phyloP scores from a whole-genome alignment of 2,797 vertebrate species.

The Taeniopygia guttata region DNA sequence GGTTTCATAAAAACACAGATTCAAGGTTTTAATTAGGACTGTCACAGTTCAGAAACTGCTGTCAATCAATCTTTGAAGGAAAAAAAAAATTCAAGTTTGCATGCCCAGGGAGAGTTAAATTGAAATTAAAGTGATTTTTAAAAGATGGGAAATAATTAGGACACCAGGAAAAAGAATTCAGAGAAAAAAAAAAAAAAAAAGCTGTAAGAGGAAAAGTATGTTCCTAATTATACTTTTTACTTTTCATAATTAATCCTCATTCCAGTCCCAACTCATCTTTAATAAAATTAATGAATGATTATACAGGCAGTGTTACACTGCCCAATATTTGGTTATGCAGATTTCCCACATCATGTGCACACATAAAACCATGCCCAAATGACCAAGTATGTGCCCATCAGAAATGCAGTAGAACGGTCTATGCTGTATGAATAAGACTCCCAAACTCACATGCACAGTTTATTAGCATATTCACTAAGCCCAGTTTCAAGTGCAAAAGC shows the following conservation, averaged over 20 bases:
- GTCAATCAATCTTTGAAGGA: conserved; percentile 32
- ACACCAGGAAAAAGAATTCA: neutral
- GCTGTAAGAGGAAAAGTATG: neutral
- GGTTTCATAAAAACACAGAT: conserved; percentile 27
- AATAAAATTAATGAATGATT: conserved; percentile 45
- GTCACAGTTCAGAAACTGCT: conserved; percentile 33
- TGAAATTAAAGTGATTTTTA: conserved; percentile 65
- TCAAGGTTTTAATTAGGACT: conserved; percentile 56
- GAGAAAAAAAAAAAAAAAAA: conserved; percentile 48
- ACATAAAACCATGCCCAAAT: neutral
- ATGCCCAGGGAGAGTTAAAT: conserved; percentile 44
- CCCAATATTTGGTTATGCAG: conserved; percentile 6
- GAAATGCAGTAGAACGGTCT: neutral
- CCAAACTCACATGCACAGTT: neutral
- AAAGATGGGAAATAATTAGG: conserved; percentile 54
- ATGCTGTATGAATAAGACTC: neutral
- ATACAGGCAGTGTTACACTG: neutral
- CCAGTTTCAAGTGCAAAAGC: conserved; percentile 21
- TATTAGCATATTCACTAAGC: conserved; percentile 26
- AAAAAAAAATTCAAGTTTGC: conserved; percentile 24
- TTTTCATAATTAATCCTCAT: conserved; percentile 39
- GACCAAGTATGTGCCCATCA: neutral
- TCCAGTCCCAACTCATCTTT: conserved; percentile 19
- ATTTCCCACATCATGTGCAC: neutral
- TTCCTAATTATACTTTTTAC: conserved; percentile 36